Conservation (phyloP, 2,888 invertebrate genomes). For the Lepeophtheirus nordmannii region DNA sequence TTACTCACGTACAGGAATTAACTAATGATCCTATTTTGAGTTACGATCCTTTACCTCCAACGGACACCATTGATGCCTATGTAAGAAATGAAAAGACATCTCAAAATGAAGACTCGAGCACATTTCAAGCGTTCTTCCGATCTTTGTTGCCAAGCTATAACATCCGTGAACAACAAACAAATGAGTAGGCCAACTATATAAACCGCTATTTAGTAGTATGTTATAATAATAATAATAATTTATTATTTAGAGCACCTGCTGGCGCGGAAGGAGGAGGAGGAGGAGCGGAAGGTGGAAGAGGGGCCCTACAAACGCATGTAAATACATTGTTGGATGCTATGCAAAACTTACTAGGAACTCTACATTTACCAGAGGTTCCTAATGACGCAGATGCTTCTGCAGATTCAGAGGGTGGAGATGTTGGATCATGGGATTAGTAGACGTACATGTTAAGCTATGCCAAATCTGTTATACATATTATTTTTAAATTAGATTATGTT, state of each 20-base stretch:
- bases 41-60: constrained; percentile 22
- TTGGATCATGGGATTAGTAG: constrained; percentile 10
- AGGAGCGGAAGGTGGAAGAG: constrained; percentile 34
- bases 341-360: constrained; percentile 51
- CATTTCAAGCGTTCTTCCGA: constrained; percentile 47
- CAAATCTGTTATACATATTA: no score
- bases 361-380: constrained; percentile 44
- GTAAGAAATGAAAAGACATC: neutral
- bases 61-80: constrained; percentile 19
- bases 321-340: constrained; percentile 53
- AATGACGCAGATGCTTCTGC: constrained; percentile 33
- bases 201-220: neutral
- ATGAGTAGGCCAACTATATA: constrained; percentile 30
- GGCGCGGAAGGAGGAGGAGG: constrained; percentile 32
- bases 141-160: constrained; percentile 55
- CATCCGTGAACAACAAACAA: constrained; percentile 29
- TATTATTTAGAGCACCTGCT: constrained; percentile 26
- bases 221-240: no score
- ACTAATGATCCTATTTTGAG: constrained; percentile 27
- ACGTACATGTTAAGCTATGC: neutral
- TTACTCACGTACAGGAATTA: constrained; percentile 25
- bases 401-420: constrained; percentile 26
- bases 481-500: no score
- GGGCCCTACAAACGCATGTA: constrained; percentile 47
- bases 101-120: constrained; percentile 29